Conservation (phyloP, 1,140 invertebrate species). For the Sycophaga agraensis region DNA sequence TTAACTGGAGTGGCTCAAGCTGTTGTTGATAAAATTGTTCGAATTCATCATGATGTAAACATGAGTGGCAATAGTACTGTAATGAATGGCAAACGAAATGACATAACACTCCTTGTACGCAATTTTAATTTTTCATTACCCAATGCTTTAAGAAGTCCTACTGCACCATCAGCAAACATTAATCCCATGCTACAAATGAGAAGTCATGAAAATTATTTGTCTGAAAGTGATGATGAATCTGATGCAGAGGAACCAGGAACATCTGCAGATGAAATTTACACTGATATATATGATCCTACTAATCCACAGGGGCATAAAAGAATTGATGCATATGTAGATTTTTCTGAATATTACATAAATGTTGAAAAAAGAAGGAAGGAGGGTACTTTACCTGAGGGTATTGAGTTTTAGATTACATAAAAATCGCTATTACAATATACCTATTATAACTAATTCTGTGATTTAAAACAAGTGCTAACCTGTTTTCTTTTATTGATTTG, state of each 20-base stretch:
- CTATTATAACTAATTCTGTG: no score
- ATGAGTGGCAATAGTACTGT: constrained; percentile 63
- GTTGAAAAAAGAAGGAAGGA: constrained; percentile 65
- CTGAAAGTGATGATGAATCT: constrained; percentile 29
- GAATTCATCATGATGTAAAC: constrained; percentile 80
- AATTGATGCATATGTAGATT: constrained; percentile 84
- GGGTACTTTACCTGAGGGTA: constrained; percentile 61
- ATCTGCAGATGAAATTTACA: not conserved
- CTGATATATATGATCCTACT: constrained; percentile 34
- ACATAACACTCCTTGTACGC: constrained; percentile 82
- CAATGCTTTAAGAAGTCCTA: constrained; percentile 61
- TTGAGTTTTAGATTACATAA: no score
- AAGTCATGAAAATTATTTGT: constrained; percentile 28
- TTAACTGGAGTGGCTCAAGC: constrained; percentile 83
- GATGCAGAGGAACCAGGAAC: not conserved
- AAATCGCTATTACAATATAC: no score
- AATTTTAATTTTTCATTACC: constrained; percentile 84
- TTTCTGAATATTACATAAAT: constrained; percentile 77
- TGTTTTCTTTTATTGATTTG: no score
- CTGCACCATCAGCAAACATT: constrained; percentile 60
- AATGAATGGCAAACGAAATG: constrained; percentile 64
- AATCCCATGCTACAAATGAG: constrained; percentile 63
- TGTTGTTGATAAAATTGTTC: constrained; percentile 81
- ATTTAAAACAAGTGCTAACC: no score
- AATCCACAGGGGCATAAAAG: constrained; percentile 61